These are phyloP conservation scores for Myotis davidii DNA, from an alignment of 2,113 vertebrate species.

Conservation along the genomic window DNA sequence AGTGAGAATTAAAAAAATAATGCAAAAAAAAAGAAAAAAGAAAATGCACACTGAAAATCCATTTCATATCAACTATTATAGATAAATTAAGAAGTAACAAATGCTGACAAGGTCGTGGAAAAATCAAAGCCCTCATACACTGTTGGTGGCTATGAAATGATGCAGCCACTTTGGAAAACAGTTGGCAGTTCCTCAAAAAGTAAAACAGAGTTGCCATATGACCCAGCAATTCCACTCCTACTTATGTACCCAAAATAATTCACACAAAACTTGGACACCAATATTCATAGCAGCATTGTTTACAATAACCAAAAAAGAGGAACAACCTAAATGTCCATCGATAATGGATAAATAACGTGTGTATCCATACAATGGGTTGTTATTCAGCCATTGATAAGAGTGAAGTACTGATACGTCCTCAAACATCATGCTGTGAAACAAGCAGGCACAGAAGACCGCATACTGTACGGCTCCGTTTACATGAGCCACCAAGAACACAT, in stretches of 20 bases:
- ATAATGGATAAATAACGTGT: background rate
- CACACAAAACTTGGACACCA: background rate
- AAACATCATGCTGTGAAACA: background rate
- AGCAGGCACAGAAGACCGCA: background rate
- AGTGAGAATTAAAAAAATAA: no score
- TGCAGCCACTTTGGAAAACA: background rate
- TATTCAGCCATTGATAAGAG: background rate
- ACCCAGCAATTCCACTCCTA: background rate
- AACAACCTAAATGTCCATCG: background rate
- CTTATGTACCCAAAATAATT: background rate
- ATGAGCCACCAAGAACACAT: background rate
- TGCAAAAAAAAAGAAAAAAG: no score
- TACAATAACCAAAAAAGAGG: background rate
- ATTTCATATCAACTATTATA: background rate
- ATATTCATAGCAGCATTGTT: background rate
- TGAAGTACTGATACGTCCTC: background rate
- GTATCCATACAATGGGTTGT: background rate
- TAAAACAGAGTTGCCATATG: background rate
- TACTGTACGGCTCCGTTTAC: background rate
- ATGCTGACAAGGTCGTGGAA: background rate
- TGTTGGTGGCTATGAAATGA: background rate
- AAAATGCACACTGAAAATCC: background rate
- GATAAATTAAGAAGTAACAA: background rate
- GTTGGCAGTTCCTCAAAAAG: background rate
- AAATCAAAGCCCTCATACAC: background rate